Base-by-base conservation (phyloP, 1,140 invertebrate species). In the Pomacea maculata region DNA sequence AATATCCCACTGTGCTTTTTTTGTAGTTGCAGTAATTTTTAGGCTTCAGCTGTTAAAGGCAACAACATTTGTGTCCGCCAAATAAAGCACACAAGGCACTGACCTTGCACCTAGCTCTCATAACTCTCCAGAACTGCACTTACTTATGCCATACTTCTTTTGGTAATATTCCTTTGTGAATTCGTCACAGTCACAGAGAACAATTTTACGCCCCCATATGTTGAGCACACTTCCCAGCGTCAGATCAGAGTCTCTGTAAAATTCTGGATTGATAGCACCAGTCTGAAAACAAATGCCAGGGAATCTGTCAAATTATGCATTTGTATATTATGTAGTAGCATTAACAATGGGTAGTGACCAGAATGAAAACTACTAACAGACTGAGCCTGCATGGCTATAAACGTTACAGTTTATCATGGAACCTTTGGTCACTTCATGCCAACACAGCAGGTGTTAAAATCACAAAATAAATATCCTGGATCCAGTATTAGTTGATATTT, bases 231-330 rank as follows among this genome's bases (percentile, higher is more conserved):
- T 81, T 12, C 92, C 92, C 17, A 91, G 95, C 19, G 93, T 93
- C 21, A 98, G 90, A 90, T 98, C 95, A 74, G 91, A 92, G 86
- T 95, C 95, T 54, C 90, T 93, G 86, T 95, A 96, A 91, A 93
- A 95, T 29, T 94, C 92, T 52, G 86, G 85, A 55, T 89, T 82
- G n/a, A 88, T 84, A 19, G 88, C 87, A 57, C 92, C 91, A 73
- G 91, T 92, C 90, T 92, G 81, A 52, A 73, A 75, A 14, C 14
- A 81, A 64, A n/a, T 70, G 45, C 7, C 34, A 76, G 57, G 21
- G n/a, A 64, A 12, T 70, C 54, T 75, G 29, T 15, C 54, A 72
- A 75, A 9, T 55, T 15, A 17, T 63, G 21, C 5, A 4, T n/a
- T 75, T 75, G 34, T 15, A 55, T n/a, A 54, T 29, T 34, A 1